These are phyloP conservation scores for Erithacus rubecula DNA, from an alignment of 2,797 vertebrate species.

Conservation along the genomic window DNA sequence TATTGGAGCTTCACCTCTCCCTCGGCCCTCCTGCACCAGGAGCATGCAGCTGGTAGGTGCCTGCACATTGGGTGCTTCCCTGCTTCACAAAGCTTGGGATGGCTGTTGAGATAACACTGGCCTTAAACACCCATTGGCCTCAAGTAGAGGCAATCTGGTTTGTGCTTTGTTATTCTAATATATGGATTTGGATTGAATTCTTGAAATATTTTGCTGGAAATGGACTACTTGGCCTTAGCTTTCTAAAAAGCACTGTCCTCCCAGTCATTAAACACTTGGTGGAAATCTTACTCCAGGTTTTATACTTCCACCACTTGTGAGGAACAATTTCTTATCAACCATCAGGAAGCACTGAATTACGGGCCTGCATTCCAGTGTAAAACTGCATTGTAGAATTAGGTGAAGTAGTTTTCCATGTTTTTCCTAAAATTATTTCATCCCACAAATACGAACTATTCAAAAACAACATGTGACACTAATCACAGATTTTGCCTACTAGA, in stretches of 20 bases:
- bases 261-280: neutral
- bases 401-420: neutral
- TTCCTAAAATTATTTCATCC: neutral
- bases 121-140: neutral
- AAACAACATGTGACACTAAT: neutral
- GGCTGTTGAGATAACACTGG: neutral
- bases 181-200: neutral
- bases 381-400: neutral
- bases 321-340: neutral
- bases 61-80: accelerated
- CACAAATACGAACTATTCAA: neutral
- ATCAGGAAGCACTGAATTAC: neutral
- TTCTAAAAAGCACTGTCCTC: neutral
- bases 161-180: neutral
- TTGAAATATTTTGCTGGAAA: neutral
- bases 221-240: neutral
- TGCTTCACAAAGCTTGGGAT: neutral
- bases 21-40: neutral
- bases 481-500: neutral
- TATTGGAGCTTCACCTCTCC: neutral
- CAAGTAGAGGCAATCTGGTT: neutral
- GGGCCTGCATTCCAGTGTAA: neutral
- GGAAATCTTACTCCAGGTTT: neutral
- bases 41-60: neutral
- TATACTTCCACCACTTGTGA: neutral